phyloP scores from a whole-genome alignment of 2,113 vertebrate species.

The Accipiter virgatus region DNA sequence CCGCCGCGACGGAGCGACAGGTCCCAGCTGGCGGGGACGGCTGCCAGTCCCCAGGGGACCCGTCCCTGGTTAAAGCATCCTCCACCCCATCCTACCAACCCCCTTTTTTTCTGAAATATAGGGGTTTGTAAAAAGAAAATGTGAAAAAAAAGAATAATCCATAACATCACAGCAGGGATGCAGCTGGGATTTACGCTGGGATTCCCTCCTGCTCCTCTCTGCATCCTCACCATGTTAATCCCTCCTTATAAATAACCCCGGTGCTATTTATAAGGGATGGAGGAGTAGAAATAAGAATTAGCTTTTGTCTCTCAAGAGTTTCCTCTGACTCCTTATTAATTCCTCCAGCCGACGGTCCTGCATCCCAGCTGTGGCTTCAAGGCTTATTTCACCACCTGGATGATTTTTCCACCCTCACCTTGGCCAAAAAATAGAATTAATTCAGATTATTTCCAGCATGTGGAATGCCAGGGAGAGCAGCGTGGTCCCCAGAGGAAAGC shows the following conservation, averaged over 20 bases:
- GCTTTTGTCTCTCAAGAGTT: not conserved
- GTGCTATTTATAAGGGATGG: not conserved
- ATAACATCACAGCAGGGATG: not conserved
- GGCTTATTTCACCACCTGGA: not conserved
- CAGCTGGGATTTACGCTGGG: not conserved
- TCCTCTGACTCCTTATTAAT: not conserved
- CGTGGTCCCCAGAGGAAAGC: accelerated
- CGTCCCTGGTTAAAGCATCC: not conserved
- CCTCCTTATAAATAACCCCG: not conserved
- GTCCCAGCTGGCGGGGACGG: not conserved
- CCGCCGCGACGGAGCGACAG: not conserved
- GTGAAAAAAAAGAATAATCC: not conserved
- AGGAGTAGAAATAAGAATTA: not conserved
- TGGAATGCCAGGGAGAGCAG: too few species aligned
- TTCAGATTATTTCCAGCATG: not conserved
- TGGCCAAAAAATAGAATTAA: not conserved
- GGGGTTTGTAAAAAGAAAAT: too few species aligned
- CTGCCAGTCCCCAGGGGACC: not conserved
- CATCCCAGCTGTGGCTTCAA: accelerated
- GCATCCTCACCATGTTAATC: not conserved
- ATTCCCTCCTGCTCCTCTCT: not conserved
- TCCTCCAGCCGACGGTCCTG: not conserved
- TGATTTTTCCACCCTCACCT: not conserved
- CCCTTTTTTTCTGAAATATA: not conserved
- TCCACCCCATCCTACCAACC: accelerated